phyloP scores from a whole-genome alignment of 2,113 vertebrate species.

The Martes martes region DNA sequence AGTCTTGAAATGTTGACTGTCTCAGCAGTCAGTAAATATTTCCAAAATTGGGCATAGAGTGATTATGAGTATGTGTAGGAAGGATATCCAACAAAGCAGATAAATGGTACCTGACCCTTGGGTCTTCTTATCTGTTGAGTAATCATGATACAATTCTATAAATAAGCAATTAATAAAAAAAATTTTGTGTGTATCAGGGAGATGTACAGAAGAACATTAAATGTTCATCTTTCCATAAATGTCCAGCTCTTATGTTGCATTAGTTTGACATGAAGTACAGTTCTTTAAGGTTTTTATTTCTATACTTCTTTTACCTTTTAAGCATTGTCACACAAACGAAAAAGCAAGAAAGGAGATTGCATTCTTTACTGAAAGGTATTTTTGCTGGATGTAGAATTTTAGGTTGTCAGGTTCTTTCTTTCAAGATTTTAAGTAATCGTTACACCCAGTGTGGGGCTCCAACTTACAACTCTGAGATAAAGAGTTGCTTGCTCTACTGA shows the following conservation, averaged over 20 bases:
- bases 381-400: not conserved
- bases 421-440: not conserved
- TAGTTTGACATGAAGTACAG: not conserved
- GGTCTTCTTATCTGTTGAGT: not conserved
- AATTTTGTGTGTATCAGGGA: not conserved
- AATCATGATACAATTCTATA: not conserved
- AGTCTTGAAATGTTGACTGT: not conserved
- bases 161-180: not conserved
- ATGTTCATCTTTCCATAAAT: not conserved
- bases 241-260: not conserved
- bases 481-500: not conserved
- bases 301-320: not conserved
- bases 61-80: not conserved
- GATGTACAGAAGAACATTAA: not conserved
- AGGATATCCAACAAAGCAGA: not conserved
- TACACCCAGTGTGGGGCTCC: not conserved
- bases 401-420: not conserved
- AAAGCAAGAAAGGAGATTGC: not conserved
- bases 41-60: not conserved
- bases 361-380: not conserved
- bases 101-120: not conserved
- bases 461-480: not conserved
- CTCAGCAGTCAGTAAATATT: not conserved
- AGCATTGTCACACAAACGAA: not conserved
- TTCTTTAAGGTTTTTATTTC: conserved; percentile 25